Conservation (phyloP, 2,113 vertebrate species). For the Alligator sinensis region DNA sequence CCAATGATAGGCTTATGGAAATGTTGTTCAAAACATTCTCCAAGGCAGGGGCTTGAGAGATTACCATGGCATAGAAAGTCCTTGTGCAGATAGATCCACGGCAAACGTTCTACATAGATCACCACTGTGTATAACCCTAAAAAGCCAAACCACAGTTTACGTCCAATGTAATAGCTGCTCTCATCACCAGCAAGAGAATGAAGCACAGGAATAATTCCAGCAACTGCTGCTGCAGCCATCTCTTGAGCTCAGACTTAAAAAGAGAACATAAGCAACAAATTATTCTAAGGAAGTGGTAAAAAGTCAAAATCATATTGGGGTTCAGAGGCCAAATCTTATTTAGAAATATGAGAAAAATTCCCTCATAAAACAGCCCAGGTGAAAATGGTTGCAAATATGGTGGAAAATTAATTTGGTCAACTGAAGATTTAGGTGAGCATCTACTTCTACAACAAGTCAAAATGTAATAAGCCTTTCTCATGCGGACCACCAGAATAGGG, state of each 20-base stretch:
- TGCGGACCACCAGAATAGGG: background rate
- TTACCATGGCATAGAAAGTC: slow-evolving; percentile 61
- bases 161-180: slow-evolving; percentile 42
- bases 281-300: background rate
- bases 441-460: background rate
- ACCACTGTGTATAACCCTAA: slow-evolving; percentile 50
- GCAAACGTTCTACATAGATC: slow-evolving; percentile 54
- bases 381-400: background rate
- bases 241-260: background rate
- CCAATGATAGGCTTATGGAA: slow-evolving; percentile 28
- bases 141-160: slow-evolving; percentile 66
- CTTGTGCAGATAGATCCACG: slow-evolving; percentile 8
- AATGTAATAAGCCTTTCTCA: background rate
- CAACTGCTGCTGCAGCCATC: background rate
- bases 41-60: background rate
- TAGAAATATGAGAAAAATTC: background rate
- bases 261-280: background rate
- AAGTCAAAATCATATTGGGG: background rate
- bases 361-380: background rate
- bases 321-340: background rate
- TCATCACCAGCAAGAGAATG: slow-evolving; percentile 37
- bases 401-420: background rate
- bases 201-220: slow-evolving; percentile 57
- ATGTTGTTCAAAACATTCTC: slow-evolving; percentile 33
- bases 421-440: background rate